Base-by-base conservation (phyloP, 2,113 vertebrate species). In the Sitta europaea region DNA sequence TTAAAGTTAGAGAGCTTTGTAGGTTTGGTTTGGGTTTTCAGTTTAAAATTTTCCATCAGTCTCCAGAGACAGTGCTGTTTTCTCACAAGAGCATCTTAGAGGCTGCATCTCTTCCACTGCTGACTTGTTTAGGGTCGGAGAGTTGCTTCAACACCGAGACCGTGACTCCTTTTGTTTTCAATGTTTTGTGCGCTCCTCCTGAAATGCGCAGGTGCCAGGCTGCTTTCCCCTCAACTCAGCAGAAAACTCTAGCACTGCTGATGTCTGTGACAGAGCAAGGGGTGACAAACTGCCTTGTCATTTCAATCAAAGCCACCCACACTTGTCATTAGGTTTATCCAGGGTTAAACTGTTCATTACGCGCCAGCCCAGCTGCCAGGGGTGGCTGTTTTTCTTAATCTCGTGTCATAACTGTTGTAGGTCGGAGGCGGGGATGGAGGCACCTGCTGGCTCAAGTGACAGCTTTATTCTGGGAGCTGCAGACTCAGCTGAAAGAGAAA, bases 381-480 rank as follows among this genome's bases (percentile, higher is more conserved):
- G 86, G 59, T 78, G 75, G 91, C 91, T 94, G 95, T 93, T 96
- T 96, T 92, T 96, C 95, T 96, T 96, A 62, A 95, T 96, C 90
- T 96, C 54, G 51, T 96, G 88, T 95, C 92, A 75, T 89, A 94
- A 93, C 73, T 82, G 91, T 17, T 88, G 74, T 81, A 50, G 66
- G 88, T 73, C 36, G 53, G 73, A 89, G 81, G 89, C 3, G 45
- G 90, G 35, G 78, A 66, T 62, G 94, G 92, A 66, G 76, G 83
- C 91, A 90, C 80, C 95, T 91, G 88, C 92, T 95, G 90, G n/a
- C 80, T 75, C 59, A 33, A 94, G 57, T 94, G 95, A 92, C 92
- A 76, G 95, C 78, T 94, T 96, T 53, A 86, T 96, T 92, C 83
- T 85, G 54, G 70, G 67, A 90, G 72, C 72, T 67, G 87, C 67